A percentile compares a stretch with the other conserved stretches of the same genome.
phyloP scores from a whole-genome alignment of 2,113 vertebrate genomes.

The Podarcis cretensis region DNA sequence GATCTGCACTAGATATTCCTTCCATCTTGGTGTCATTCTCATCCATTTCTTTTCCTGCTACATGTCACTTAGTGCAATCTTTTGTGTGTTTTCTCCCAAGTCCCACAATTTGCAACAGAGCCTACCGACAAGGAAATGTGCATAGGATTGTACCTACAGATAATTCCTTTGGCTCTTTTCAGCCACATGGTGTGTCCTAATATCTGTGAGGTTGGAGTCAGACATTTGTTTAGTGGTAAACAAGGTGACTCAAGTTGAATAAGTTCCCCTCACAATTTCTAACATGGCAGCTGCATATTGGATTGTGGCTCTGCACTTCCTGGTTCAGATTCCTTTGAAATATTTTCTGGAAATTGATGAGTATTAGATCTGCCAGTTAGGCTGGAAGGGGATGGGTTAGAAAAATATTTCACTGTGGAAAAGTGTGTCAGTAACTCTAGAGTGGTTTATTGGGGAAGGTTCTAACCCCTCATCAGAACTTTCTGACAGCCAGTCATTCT shows the following conservation, averaged over 20 bases:
- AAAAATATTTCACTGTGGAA: too few species aligned
- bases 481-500: not conserved
- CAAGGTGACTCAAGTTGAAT: not conserved
- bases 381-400: too few species aligned
- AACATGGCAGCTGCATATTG: too few species aligned
- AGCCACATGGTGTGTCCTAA: not conserved
- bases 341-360: not conserved
- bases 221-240: not conserved
- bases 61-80: not conserved
- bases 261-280: not conserved
- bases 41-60: not conserved
- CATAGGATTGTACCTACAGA: not conserved
- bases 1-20: not conserved
- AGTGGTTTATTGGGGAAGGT: too few species aligned
- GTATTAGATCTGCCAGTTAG: too few species aligned
- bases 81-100: not conserved
- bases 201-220: not conserved
- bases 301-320: too few species aligned
- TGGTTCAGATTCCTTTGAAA: not conserved
- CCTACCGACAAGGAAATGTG: not conserved
- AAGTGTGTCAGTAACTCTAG: not conserved
- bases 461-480: not conserved
- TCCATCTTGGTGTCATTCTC: not conserved
- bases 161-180: too few species aligned
- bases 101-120: not conserved